Evolutionary conservation across 2,888 invertebrate species (phyloP), one percentile per base, ranked within the genome.

Genomic region (Eledona agricola): DNA sequence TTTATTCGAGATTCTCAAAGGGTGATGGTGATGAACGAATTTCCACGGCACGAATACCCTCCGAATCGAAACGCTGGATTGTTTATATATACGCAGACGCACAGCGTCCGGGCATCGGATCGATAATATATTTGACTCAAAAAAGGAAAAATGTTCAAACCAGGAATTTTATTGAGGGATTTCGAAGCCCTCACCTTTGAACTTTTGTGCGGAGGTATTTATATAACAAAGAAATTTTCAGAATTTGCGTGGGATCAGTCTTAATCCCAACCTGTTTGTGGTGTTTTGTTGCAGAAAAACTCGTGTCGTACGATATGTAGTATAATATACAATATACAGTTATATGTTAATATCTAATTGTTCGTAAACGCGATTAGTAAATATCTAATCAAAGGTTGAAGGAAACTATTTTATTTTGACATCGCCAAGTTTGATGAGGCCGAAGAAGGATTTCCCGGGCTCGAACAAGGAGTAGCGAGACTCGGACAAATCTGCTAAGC

Each of bases 361-460:
- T n/a, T n/a, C n/a, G n/a, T n/a, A n/a, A n/a, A n/a, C n/a, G n/a
- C n/a, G n/a, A n/a, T n/a, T n/a, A n/a, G n/a, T n/a, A n/a, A n/a
- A n/a, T n/a, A n/a, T n/a, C n/a, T n/a, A n/a, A n/a, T n/a, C n/a
- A n/a, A n/a, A n/a, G n/a, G n/a, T n/a, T n/a, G n/a, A n/a, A n/a
- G n/a, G n/a, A n/a, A 26, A 10, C 59, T 59, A 61, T 56, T 57
- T 67, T 26, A 57, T 54, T 56, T 69, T 74, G 15, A 72, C 53
- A 61, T 86, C 85, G 7, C 83, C 85, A n/a, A 89, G 75, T 74
- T 88, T 89, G 40, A 89, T 81, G n/a, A 89, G 79, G 19, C 91
- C 92, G 63, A 91, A 90, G 78, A 90, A 92, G 64, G 90, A 90
- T 72, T 90, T 90, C 59, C 88, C 88, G 1, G 83, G 81, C 65